Base-by-base conservation (phyloP, 1,140 invertebrate genomes). In the Phocides pigmalion region DNA sequence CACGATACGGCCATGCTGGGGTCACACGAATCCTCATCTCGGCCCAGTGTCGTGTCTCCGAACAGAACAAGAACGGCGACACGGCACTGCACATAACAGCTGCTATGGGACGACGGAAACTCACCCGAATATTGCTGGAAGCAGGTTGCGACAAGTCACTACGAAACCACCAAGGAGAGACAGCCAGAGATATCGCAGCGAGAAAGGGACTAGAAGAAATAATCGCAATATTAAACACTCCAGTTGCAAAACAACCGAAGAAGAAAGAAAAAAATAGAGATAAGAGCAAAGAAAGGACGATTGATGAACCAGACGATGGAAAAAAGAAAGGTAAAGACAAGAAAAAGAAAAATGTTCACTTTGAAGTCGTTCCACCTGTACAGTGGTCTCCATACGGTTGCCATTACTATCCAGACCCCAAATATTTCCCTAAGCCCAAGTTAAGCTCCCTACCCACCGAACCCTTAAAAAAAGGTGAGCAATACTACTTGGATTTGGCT, bases 51-150 rank as follows among this genome's bases (percentile, higher is more conserved):
- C 94, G 95, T 68, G 95, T 98, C 17, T 97, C 96, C 49, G 96
- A 97, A 84, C 96, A 97, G 72, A 99, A 99, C 85, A 98, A 98
- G 90, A 99, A 99, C 92, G 98, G 97, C 1, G 98, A 99, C 83
- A 98, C 97, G 0, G 95, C 97, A 0, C 87, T 99, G 14, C 98
- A 99, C 84, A 98, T 99, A 69, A 95, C 97, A 3, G 96, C 97
- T 4, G 98, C 98, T 1, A 98, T 99, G 96, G 97, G 97, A 12
- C 92, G 98, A 37, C 93, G 97, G 32, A 99, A 99, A 90, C 92
- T 99, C 47, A 98, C 98, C 1, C 94, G 97, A 77, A 97, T 99
- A 68, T 91, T 99, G 0, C 90, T 99, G 8, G 97, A 98, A 82
- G 96, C 97, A 0, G 95, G 95, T 47, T 97, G 97, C 73, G 95